A percentile compares a stretch with the other conserved stretches of the same genome.
These are phyloP conservation scores for Carposina sasakii DNA, from an alignment of 1,140 invertebrate species.

Conservation along the genomic window DNA sequence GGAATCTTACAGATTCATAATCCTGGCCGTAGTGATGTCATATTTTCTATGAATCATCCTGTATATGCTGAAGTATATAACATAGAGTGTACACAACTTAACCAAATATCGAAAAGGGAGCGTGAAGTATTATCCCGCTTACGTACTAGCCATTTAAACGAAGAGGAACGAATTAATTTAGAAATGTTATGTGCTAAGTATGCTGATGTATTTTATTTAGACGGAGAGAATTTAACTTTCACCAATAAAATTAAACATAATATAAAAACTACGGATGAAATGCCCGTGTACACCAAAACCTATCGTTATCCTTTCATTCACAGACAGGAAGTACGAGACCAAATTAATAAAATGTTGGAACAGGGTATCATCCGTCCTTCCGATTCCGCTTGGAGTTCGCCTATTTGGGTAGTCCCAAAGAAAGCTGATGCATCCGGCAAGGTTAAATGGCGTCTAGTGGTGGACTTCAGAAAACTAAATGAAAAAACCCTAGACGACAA, in stretches of 20 bases:
- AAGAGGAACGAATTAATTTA: too few relatives aligned
- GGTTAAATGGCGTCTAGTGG: conserved; percentile 38
- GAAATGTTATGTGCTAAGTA: neutral
- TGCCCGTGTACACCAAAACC: conserved; percentile 6
- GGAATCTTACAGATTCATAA: conserved; percentile 23
- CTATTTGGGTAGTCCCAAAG: too few relatives aligned
- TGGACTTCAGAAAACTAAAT: conserved; percentile 46
- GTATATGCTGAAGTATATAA: conserved; percentile 1
- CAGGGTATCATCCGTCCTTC: too few relatives aligned
- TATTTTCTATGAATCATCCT: conserved; percentile 24
- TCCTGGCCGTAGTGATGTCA: conserved; percentile 22
- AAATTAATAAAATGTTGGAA: too few relatives aligned
- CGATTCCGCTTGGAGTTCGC: too few relatives aligned
- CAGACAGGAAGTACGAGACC: neutral
- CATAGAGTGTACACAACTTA: neutral
- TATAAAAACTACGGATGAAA: conserved; percentile 12
- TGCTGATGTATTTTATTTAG: too few relatives aligned
- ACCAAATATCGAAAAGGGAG: neutral
- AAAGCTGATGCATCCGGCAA: conserved; percentile 13
- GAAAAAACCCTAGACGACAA: conserved; percentile 55
- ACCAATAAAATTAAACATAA: too few relatives aligned
- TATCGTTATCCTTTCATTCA: neutral
- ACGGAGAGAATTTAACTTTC: too few relatives aligned
- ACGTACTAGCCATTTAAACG: neutral
- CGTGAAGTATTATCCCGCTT: neutral